Evolutionary conservation across 2,888 invertebrate species (phyloP).

Genomic region (Pristionchus fissidentatus): DNA sequence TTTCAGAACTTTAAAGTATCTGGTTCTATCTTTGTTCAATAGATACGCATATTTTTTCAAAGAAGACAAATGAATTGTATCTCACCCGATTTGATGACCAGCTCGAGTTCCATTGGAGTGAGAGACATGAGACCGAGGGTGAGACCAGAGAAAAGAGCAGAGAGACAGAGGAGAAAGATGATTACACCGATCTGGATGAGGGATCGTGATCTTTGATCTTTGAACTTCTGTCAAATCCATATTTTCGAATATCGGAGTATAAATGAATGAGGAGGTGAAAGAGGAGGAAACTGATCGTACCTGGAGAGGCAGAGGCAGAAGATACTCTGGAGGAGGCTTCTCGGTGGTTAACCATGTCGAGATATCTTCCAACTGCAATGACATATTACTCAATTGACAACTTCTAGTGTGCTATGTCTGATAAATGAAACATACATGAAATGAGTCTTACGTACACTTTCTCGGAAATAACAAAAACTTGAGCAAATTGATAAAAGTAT

Average conservation of each 20-base stretch:
- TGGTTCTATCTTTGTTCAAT: neutral
- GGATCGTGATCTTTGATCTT: neutral
- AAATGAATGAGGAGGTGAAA: neutral
- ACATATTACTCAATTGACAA: neutral
- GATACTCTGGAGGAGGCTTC: conserved; percentile 65
- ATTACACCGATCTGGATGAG: conserved; percentile 82
- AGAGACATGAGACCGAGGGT: conserved; percentile 96
- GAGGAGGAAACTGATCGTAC: conserved; percentile 21
- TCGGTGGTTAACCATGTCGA: conserved; percentile 69
- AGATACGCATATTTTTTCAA: neutral
- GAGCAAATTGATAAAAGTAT: neutral
- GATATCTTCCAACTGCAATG: conserved; percentile 63
- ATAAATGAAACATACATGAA: neutral
- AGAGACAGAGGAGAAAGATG: conserved; percentile 86
- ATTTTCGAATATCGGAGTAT: neutral
- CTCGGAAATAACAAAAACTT: neutral
- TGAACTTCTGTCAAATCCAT: neutral
- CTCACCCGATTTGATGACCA: conserved; percentile 69
- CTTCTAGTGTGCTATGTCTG: neutral
- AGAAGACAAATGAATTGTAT: neutral
- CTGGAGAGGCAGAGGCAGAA: conserved; percentile 64
- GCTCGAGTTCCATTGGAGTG: conserved; percentile 80
- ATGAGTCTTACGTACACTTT: too few relatives aligned
- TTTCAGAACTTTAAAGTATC: neutral
- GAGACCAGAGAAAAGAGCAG: conserved; percentile 94